Evolutionary conservation across 2,888 invertebrate species (phyloP), one percentile per base, ranked within the genome.

Genomic region (Ormyrus rosae): DNA sequence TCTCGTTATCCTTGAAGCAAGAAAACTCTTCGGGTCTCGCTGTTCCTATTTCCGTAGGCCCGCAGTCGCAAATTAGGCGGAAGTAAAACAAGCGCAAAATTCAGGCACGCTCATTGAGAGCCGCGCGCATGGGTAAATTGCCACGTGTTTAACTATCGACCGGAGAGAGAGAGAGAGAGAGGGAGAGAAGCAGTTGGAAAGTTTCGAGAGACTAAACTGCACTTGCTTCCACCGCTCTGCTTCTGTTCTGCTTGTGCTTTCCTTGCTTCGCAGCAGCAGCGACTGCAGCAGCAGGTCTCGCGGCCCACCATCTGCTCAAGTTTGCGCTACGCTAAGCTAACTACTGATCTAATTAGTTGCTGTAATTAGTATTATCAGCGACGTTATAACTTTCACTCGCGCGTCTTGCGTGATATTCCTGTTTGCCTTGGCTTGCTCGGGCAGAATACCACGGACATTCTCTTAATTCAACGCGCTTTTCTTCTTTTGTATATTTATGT

Each of bases 281-380:
- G 34, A 1, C 19, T 1, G 19, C 19, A 19, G 34, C 34, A 34
- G 34, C 34, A 34, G 34, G 34, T 34, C 34, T 3, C 51, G 13
- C n/a, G 6, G n/a, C 60, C 45, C 72, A 50, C 75, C 74, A 67
- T 80, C 76, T 76, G 73, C 64, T 63, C 7, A 72, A 81, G 78
- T 81, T 81, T 78, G 78, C 73, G 50, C 69, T 64, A 51, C 70
- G 74, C 74, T 81, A 78, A 78, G 75, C 81, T 80, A 81, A 79
- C 67, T 81, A 61, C 79, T 81, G 74, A 78, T 83, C 80, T 83
- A 83, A 83, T 83, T 83, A 83, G 81, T 83, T 83, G 75, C 77
- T 67, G 81, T 83, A 83, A 81, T 83, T 83, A 81, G 80, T 73
- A 78, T 81, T 78, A 80, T 81, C 81, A 81, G 70, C 77, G 61